A percentile compares a stretch with the other conserved stretches of the same genome.
Evolutionary conservation across 2,113 vertebrate species (phyloP).

Genomic region (Plotosus lineatus): DNA sequence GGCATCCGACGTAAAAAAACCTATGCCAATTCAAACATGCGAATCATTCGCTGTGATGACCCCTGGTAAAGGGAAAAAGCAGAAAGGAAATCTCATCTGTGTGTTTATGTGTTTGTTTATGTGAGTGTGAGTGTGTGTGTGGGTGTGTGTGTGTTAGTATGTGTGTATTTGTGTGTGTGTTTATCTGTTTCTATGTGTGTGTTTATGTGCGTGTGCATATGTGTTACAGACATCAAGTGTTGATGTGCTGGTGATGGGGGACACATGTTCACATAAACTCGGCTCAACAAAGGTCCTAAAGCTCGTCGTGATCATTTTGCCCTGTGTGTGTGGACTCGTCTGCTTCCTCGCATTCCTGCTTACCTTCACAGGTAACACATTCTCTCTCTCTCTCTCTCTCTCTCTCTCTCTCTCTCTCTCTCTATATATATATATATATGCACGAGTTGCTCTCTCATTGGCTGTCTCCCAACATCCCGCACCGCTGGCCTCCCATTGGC

Average conservation of each 20-base stretch:
- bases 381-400: neutral
- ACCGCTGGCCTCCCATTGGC: too few relatives aligned
- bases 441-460: too few relatives aligned
- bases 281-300: conserved; percentile 72
- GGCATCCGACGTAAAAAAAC: too few relatives aligned
- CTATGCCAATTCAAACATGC: too few relatives aligned
- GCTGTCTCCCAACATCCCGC: too few relatives aligned
- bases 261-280: conserved; percentile 76
- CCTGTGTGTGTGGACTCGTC: conserved; percentile 77
- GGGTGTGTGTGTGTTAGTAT: neutral
- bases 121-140: neutral
- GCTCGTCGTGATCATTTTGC: conserved; percentile 77
- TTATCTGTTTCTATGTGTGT: neutral
- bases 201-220: conserved; percentile 27
- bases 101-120: too few relatives aligned
- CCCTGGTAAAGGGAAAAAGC: too few relatives aligned
- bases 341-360: conserved; percentile 76
- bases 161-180: neutral
- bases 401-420: neutral
- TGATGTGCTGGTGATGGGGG: conserved; percentile 72
- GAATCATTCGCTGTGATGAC: too few relatives aligned
- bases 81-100: too few relatives aligned
- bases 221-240: conserved; percentile 69
- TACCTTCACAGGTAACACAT: conserved; percentile 74
- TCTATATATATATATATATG: neutral